Evolutionary conservation across 2,113 vertebrate species (phyloP), one percentile per base, ranked within the genome.

Genomic region (Dicaeum eximium): DNA sequence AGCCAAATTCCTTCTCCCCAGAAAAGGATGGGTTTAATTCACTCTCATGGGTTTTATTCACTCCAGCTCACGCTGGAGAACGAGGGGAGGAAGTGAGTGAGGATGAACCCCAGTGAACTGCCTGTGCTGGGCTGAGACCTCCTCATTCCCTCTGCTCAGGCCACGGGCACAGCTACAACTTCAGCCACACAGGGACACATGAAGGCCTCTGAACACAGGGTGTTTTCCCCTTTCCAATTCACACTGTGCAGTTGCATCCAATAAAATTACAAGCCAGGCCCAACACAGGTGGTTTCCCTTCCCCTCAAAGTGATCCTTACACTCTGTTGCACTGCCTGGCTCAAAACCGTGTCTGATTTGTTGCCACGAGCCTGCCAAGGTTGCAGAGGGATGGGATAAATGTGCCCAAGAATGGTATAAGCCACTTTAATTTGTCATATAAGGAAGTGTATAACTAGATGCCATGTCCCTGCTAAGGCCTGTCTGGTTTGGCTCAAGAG

Each of bases 401-500:
- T 65, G 67, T 69, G 61, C 61, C 57, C 62, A 38, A 71, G 57
- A 81, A 79, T 40, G 53, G 70, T 72, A 79, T 24, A 78, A 95
- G 33, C 40, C 53, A 72, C 64, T 90, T 92, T 58, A 54, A 80
- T 83, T 74, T 92, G 72, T 78, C 82, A 38, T 37, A 86, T 77
- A 83, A 58, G 85, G 90, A 94, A 93, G 60, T 16, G 60, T 74
- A 48, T 86, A 69, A 95, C 86, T 56, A 93, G 82, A 71, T 84
- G 92, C 60, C 37, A 60, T 61, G 79, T 44, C 70, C 84, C 65
- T 58, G 9, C 80, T 51, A 40, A 71, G 74, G 66, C 51, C 83
- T 44, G 51, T 40, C 88, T 86, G 82, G 82, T 92, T 92, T 96
- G 90, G 95, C 92, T 88, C 79, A 37, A 37, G 64, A 91, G 71